Evolutionary conservation across 2,797 vertebrate genomes (phyloP).

Genomic region (Sebastes variabilis): DNA sequence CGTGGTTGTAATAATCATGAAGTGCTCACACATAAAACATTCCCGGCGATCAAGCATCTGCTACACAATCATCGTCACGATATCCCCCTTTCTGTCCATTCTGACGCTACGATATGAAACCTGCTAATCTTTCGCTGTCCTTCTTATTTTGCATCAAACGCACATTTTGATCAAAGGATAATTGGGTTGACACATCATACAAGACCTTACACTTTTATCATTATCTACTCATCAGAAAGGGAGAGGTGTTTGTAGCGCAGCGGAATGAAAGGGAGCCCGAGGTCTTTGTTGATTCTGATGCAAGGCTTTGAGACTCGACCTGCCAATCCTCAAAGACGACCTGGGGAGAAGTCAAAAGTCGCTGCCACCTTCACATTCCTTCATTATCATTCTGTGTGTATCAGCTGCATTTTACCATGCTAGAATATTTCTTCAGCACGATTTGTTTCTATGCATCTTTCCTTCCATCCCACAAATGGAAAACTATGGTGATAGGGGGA

Average conservation of each 20-base stretch:
- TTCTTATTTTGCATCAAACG: constrained; percentile 48
- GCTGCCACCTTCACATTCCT: constrained; percentile 3
- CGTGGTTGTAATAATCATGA: constrained; percentile 36
- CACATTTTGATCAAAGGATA: constrained; percentile 58
- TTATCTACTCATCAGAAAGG: constrained; percentile 41
- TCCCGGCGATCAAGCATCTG: constrained; percentile 32
- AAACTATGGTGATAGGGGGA: background rate
- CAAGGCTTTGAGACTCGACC: constrained; percentile 22
- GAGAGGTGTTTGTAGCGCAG: constrained; percentile 2
- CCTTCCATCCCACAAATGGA: background rate
- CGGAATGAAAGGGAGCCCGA: constrained; percentile 25
- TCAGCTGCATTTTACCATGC: background rate
- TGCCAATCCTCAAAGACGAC: constrained; percentile 19
- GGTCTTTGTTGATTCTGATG: constrained; percentile 32
- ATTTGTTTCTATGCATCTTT: background rate
- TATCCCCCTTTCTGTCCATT: constrained; percentile 11
- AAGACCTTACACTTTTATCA: constrained; percentile 47
- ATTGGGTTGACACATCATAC: constrained; percentile 47
- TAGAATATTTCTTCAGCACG: background rate
- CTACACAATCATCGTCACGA: background rate
- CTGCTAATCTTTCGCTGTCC: constrained; percentile 20
- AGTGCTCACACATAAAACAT: constrained; percentile 27
- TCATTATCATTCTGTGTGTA: background rate
- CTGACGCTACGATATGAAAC: background rate
- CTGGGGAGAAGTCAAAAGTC: constrained; percentile 15